A percentile compares a stretch with the other conserved stretches of the same genome.
Evolutionary conservation across 2,797 vertebrate species (phyloP).

Genomic region (Dendrocincla tyrannina): DNA sequence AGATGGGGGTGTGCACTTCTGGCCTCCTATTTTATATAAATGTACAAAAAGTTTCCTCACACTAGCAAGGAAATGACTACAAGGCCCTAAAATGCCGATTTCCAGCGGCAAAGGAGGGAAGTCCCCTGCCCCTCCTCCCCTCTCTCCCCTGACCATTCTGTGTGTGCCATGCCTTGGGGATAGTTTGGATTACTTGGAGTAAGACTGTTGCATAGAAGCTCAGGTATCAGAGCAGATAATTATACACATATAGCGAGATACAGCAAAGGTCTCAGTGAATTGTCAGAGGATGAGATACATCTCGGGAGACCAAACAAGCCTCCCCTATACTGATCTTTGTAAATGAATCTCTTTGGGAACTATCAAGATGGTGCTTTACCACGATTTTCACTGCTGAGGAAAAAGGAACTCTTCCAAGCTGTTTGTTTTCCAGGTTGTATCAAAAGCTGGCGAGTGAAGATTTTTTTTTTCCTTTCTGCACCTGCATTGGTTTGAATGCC

Average conservation of each 20-base stretch:
- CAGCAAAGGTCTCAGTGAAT: constrained; percentile 55
- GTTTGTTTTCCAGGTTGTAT: constrained; percentile 48
- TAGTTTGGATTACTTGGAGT: constrained; percentile 59
- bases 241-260: constrained; percentile 66
- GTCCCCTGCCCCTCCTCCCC: background rate
- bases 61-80: constrained; percentile 74
- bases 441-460: constrained; percentile 40
- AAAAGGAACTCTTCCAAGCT: constrained; percentile 46
- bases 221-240: constrained; percentile 75
- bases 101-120: constrained; percentile 57
- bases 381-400: constrained; percentile 54
- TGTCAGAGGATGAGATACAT: constrained; percentile 71
- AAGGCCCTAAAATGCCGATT: constrained; percentile 66
- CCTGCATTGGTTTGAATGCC: background rate
- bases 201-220: constrained; percentile 49
- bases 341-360: constrained; percentile 78
- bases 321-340: constrained; percentile 61
- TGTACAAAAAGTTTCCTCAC: constrained; percentile 68
- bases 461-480: constrained; percentile 23
- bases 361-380: constrained; percentile 63
- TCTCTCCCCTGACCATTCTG: background rate
- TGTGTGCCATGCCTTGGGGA: constrained; percentile 58
- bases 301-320: constrained; percentile 67
- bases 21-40: constrained; percentile 76
- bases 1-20: constrained; percentile 72